Base-by-base conservation (phyloP, 2,888 invertebrate species). In the Diarsia mendica region DNA sequence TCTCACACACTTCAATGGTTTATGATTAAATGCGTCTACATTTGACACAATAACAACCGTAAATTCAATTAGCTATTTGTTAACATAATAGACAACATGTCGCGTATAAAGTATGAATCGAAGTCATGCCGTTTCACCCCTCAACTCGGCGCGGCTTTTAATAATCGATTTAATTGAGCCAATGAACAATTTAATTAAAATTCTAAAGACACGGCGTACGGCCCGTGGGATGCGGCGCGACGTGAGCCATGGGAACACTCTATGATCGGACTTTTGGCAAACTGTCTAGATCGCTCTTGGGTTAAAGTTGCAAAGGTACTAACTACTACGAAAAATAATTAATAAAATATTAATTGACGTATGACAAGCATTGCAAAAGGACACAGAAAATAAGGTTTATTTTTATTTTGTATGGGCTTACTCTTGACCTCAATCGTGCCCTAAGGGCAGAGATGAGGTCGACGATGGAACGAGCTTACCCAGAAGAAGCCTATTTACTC, bases 141-240 rank as follows among this genome's bases (percentile, higher is more conserved):
- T 84, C 80, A 71, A 78, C 82, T 86, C 84, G 53, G 77, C 68
- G 72, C 81, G 85, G 85, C 87, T 92, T 93, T 92, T 92, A 93
- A 93, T 94, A 93, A 94, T 94, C 94, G 93, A 94, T 94, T 93
- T 94, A 93, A 95, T 95, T 94, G 93, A 95, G 94, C 94, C 95
- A 95, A 95, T 95, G 94, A 95, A 93, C 94, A 94, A 94, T 95
- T 95, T 95, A 94, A 95, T 95, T 95, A 95, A 95, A 95, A 94
- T 95, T 94, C 94, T 95, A 90, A 95, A 95, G 95, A 94, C 92
- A 92, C 89, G 89, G 87, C 88, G 89, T 87, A 90, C 89, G 86
- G 87, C 88, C 87, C 89, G 90, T 87, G 90, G 91, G 92, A 90
- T 91, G 91, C 87, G 90, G 88, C 89, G 87, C 88, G 85, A 88